Evolutionary conservation across 1,140 invertebrate species (phyloP).

Genomic region (Eufriesea mexicana): DNA sequence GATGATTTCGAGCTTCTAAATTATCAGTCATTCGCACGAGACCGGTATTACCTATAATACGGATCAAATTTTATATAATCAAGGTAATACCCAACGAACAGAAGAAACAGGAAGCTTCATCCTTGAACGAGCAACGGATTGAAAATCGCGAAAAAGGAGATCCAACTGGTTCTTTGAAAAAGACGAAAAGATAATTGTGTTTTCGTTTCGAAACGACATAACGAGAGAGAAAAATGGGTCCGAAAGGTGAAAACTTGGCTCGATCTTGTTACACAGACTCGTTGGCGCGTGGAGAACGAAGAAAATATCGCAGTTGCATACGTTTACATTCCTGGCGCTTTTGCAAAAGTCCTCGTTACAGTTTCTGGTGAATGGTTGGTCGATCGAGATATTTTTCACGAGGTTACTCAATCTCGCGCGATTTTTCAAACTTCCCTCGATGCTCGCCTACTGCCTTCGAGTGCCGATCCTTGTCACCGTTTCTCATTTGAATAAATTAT

Average conservation of each 20-base stretch:
- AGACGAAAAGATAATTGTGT: background rate
- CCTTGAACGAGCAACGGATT: background rate
- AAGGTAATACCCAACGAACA: background rate
- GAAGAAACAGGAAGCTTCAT: background rate
- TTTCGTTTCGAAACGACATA: background rate
- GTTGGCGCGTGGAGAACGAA: background rate
- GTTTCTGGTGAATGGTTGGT: slow-evolving; percentile 47
- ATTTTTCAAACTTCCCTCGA: background rate
- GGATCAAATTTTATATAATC: too few species aligned
- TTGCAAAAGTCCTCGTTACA: slow-evolving; percentile 55
- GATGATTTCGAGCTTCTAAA: background rate
- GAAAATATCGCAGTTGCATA: background rate
- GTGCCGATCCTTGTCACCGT: background rate
- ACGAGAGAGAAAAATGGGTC: background rate
- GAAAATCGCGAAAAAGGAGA: background rate
- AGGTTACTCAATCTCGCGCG: background rate
- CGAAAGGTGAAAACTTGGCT: background rate
- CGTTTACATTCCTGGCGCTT: background rate
- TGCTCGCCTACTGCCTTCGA: background rate
- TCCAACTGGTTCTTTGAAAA: background rate
- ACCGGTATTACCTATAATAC: background rate
- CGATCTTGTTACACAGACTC: background rate
- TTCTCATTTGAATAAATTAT: background rate
- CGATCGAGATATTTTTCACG: background rate
- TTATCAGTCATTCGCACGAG: background rate